phyloP scores from a whole-genome alignment of 1,140 invertebrate genomes.

The Drosophila arawakana region DNA sequence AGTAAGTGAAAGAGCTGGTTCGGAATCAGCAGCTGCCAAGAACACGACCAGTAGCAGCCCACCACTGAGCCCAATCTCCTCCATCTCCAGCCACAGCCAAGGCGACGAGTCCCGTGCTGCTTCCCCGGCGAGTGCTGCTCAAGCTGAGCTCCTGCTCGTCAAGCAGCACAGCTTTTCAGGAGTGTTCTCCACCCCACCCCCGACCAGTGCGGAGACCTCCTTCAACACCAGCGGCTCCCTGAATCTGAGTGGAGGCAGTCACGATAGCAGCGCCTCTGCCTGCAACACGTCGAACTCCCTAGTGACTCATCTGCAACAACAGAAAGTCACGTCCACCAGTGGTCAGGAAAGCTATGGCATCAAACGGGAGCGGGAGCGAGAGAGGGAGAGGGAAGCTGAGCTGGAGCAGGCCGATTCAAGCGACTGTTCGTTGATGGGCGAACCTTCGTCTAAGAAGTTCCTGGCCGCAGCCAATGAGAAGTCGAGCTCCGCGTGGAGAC shows the following conservation, averaged over 20 bases:
- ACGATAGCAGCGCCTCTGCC: slow-evolving; percentile 58
- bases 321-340: slow-evolving; percentile 80
- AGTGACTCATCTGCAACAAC: slow-evolving; percentile 71
- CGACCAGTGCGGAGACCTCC: slow-evolving; percentile 74
- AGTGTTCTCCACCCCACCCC: slow-evolving; percentile 75
- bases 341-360: slow-evolving; percentile 43
- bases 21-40: slow-evolving; percentile 13
- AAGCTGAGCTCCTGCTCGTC: slow-evolving; percentile 51
- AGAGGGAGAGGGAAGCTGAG: slow-evolving; percentile 39
- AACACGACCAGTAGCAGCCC: slow-evolving; percentile 83
- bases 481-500: slow-evolving; percentile 58
- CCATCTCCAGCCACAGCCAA: slow-evolving; percentile 88
- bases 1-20: too few species aligned
- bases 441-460: slow-evolving; percentile 70
- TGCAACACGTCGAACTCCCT: slow-evolving; percentile 47
- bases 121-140: slow-evolving; percentile 47
- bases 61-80: slow-evolving; percentile 88
- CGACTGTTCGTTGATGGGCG: slow-evolving; percentile 68
- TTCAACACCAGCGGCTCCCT: slow-evolving; percentile 73
- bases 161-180: slow-evolving; percentile 76
- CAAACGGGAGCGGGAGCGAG: slow-evolving; percentile 60
- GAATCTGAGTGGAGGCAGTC: slow-evolving; percentile 65
- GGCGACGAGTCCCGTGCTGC: slow-evolving; percentile 76
- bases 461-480: slow-evolving; percentile 67
- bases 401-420: slow-evolving; percentile 66